Base-by-base conservation (phyloP, 2,888 invertebrate species). In the Ganaspis brasiliensis region DNA sequence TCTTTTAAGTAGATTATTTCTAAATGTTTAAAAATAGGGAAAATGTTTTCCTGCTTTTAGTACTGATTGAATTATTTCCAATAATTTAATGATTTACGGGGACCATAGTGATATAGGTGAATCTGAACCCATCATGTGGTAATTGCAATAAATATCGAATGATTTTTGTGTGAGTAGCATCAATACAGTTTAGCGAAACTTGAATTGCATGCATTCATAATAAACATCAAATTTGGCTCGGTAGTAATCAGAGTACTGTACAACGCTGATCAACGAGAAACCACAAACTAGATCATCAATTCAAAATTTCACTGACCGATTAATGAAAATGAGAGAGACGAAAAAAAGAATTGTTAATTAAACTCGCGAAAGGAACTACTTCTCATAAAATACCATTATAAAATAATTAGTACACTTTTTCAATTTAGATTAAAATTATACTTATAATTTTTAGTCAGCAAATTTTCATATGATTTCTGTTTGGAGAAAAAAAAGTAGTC, bases 261-360 rank as follows among this genome's bases (percentile, higher is more conserved):
- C 67, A 67, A 67, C 24, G 45, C 45, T n/a, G 45, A 45, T 45
- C 67, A 67, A 67, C 45, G 67, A 67, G 67, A 45, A 67, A 26
- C 67, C 45, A 24, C 67, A 9, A 67, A 21, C 45, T n/a, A 49
- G 3, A 67, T 67, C 45, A 9, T 67, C 19, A 67, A 67, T 40
- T 67, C 45, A 26, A 21, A 67, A 67, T 67, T 67, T 26, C 40
- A 45, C 45, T 26, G 45, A 24, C 24, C 67, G 45, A 26, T 67
- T n/a, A 24, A 26, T 67, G 67, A 45, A 67, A 67, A 67, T 45
- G 16, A 67, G 45, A 45, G 67, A 3, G 40, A 67, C 14, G 12
- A 37, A 67, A 2, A 45, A 45, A 67, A 14, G 37, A 6, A 37
- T n/a, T 49, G 14, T 24, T 14, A 9, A 9, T 45, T 21, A 19